Percentiles rank a stretch among this genome's conserved stretches.
phyloP scores from a whole-genome alignment of 2,888 invertebrate genomes.

The Dorcus hopei region DNA sequence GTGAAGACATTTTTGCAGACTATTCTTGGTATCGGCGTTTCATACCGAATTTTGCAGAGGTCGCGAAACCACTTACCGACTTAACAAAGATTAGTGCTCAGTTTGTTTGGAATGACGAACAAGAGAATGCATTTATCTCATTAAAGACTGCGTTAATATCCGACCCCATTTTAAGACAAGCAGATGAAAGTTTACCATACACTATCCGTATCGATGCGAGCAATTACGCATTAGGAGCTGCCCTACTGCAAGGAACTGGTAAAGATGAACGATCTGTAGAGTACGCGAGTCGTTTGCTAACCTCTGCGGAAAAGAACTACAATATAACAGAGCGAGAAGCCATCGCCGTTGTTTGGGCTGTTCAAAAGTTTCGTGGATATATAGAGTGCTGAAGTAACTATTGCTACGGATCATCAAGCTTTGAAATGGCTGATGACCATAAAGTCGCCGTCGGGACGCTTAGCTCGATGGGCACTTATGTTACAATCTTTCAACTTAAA shows the following conservation, averaged over 20 bases:
- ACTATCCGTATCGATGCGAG: constrained; percentile 32
- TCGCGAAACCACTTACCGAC: constrained; percentile 15
- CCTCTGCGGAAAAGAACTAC: too few species aligned
- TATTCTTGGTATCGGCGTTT: constrained; percentile 25
- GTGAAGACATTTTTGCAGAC: constrained; percentile 14
- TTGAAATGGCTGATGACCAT: constrained; percentile 47
- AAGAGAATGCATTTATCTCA: too few species aligned
- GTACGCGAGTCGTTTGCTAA: too few species aligned
- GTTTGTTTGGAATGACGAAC: too few species aligned
- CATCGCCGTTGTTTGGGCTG: constrained; percentile 35
- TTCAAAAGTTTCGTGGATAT: constrained; percentile 45
- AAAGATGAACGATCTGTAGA: too few species aligned
- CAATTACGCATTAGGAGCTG: constrained; percentile 26
- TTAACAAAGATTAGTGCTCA: too few species aligned
- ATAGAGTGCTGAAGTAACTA: constrained; percentile 33
- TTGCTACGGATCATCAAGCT: constrained; percentile 49
- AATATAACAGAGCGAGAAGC: constrained; percentile 31
- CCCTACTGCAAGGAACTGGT: constrained; percentile 26
- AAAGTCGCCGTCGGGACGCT: constrained; percentile 41
- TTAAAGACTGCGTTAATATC: constrained; percentile 13
- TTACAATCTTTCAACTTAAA: constrained; percentile 41
- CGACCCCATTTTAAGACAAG: constrained; percentile 28
- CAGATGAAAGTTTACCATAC: constrained; percentile 24
- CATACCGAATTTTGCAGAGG: constrained; percentile 21
- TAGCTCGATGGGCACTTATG: constrained; percentile 45